These are phyloP conservation scores for Drosophila flavopinicola DNA, from an alignment of 2,888 invertebrate species.

Conservation along the genomic window DNA sequence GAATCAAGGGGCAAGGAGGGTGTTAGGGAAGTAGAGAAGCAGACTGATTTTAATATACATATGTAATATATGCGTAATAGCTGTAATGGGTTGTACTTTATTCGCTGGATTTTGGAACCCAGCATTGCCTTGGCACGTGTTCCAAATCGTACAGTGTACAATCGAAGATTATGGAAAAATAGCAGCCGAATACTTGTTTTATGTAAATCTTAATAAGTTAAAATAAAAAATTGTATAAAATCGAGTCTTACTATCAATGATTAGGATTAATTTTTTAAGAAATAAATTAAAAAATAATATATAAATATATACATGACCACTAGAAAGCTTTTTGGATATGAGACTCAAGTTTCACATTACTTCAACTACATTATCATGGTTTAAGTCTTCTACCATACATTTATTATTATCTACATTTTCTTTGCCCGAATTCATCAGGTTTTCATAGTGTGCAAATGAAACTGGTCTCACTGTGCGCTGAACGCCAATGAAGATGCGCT, in stretches of 20 bases:
- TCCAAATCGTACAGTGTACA: not conserved
- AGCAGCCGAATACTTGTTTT: no score
- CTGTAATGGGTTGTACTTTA: slow-evolving; percentile 5
- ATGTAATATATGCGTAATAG: slow-evolving; percentile 20
- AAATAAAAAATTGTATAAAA: no score
- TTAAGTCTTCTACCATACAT: no score
- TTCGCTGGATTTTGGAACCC: not conserved
- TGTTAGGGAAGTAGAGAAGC: not conserved
- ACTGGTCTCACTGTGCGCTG: slow-evolving; percentile 10
- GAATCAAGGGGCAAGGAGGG: not conserved
- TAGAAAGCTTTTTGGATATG: no score
- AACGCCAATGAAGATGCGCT: not conserved
- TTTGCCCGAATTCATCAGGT: not conserved
- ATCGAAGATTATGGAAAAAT: no score
- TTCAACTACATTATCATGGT: no score
- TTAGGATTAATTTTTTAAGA: not conserved
- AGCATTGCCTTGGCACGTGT: slow-evolving; percentile 27
- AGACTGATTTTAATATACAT: slow-evolving; percentile 19
- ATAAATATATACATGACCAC: no score
- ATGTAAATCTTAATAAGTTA: no score
- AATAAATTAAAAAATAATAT: not conserved
- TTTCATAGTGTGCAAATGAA: not conserved
- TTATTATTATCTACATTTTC: not conserved
- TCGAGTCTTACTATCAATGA: not conserved
- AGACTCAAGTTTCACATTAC: no score